Conservation (phyloP, 1,140 invertebrate genomes). For the Melitaea cinxia region DNA sequence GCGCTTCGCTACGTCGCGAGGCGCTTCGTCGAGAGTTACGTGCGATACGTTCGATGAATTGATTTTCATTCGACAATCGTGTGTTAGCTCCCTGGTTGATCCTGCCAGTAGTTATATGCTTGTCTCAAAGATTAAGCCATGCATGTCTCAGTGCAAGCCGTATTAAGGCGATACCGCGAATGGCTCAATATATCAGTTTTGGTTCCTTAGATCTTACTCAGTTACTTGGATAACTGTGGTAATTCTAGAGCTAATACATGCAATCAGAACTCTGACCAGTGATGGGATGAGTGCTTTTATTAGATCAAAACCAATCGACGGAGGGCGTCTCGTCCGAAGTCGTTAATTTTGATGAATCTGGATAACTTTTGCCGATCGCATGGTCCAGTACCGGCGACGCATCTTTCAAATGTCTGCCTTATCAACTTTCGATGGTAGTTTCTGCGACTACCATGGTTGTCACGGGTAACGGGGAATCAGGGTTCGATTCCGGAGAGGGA, state of each 20-base stretch:
- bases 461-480: constrained; percentile 83
- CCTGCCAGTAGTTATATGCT: constrained; percentile 90
- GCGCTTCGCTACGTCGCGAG: too few species aligned
- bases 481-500: constrained; percentile 88
- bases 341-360: constrained; percentile 88
- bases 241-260: too few species aligned
- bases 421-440: constrained; percentile 93
- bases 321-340: constrained; percentile 81
- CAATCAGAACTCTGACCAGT: too few species aligned
- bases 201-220: too few species aligned
- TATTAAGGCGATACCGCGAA: constrained; percentile 89
- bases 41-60: too few species aligned
- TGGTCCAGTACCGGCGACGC: constrained; percentile 87
- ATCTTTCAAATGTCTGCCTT: constrained; percentile 94
- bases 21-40: too few species aligned
- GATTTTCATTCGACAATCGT: too few species aligned
- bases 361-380: too few species aligned
- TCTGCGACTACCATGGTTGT: constrained; percentile 63
- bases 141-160: constrained; percentile 89
- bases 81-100: constrained; percentile 82
- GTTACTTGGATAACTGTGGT: too few species aligned
- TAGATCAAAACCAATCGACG: constrained; percentile 82
- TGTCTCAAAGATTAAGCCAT: constrained; percentile 91
- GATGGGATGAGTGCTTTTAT: constrained; percentile 88
- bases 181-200: constrained; percentile 91